phyloP scores from a whole-genome alignment of 2,797 vertebrate species.

The Malacoraja senta region DNA sequence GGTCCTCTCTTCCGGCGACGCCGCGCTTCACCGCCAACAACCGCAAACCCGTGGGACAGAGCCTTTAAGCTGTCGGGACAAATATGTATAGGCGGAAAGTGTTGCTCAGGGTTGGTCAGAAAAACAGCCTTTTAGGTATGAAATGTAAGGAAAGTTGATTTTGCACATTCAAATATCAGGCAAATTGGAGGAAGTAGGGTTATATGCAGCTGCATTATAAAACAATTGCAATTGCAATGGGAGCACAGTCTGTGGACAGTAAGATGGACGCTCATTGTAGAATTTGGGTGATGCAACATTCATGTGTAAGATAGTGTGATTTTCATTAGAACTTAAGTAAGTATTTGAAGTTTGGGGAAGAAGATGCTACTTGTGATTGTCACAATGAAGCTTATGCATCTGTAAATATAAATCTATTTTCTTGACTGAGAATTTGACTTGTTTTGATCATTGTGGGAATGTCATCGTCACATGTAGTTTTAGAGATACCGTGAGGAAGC shows the following conservation, averaged over 20 bases:
- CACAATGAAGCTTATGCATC: not conserved
- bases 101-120: not conserved
- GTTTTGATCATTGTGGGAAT: not conserved
- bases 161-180: not conserved
- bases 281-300: not conserved
- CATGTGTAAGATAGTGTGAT: not conserved
- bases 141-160: constrained; percentile 38
- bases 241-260: not conserved
- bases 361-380: not conserved
- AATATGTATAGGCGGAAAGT: not conserved
- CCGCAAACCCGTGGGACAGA: too few relatives aligned
- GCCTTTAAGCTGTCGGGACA: too few relatives aligned
- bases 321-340: not conserved
- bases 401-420: not conserved
- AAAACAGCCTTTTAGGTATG: constrained; percentile 26
- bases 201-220: not conserved
- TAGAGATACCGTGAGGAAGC: too few relatives aligned
- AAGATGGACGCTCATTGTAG: not conserved
- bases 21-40: too few relatives aligned
- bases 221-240: not conserved
- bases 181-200: not conserved
- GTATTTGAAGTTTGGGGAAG: not conserved
- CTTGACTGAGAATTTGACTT: not conserved
- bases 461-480: too few relatives aligned
- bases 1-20: too few relatives aligned